Base-by-base conservation (phyloP, 2,888 invertebrate genomes). In the Agriopis leucophaearia region DNA sequence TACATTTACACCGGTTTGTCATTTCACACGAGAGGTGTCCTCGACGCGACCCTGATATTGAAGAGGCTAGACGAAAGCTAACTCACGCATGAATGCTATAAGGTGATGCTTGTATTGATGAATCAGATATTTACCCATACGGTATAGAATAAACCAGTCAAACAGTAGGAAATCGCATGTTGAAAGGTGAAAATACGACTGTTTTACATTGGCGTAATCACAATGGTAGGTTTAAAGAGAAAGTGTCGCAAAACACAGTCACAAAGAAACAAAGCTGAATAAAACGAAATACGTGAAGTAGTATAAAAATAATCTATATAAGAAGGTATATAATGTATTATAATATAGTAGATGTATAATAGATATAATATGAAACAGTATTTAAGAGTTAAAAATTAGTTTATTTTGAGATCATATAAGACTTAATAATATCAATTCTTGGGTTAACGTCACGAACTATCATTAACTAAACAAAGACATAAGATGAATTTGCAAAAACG, bases 401-500 rank as follows among this genome's bases (percentile, higher is more conserved):
- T 27, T 5, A 27, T 27, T 27, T 27, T 27, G 27, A 27, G 27
- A 12, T 8, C 10, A 8, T 51, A n/a, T 35, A 35, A 35, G 51
- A 35, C 35, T 35, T 35, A 13, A 47, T 27, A 48, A n/a, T 8
- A 42, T 47, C 13, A 48, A 56, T 35, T 35, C n/a, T 50, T 48
- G 15, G 8, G 2, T 12, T 56, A 42, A 12, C 45, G 7, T 38
- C 44, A 40, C 15, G 36, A 55, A 10, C 45, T 8, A 40, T 27
- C 40, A 42, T 15, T n/a, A 42, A 40, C 56, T 35, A 60, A 66
- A 66, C 61, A 68, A 64, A 58, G n/a, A 13, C 50, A 42, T 47
- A 66, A 36, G 50, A 27, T 48, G n/a, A 63, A 55, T 42, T 52
- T 38, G 63, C 65, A 69, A 71, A 71, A 71, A 71, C 67, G 57